phyloP scores from a whole-genome alignment of 2,888 invertebrate species.

The Himalopsyche tibetana region DNA sequence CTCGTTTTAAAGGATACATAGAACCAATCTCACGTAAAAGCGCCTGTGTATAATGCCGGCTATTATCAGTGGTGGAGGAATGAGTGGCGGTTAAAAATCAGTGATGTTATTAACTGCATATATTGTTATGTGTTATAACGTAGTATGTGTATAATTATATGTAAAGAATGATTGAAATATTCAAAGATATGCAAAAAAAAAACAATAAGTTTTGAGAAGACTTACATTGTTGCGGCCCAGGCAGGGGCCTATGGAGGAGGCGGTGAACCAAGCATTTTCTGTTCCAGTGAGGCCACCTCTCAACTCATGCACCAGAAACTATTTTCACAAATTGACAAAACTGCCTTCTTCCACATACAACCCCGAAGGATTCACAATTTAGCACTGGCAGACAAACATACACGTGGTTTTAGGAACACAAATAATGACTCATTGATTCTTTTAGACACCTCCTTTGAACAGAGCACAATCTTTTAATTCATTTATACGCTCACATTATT shows the following conservation, averaged over 20 bases:
- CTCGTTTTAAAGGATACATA: no score
- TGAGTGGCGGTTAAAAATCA: no score
- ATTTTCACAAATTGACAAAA: background rate
- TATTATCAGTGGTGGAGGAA: no score
- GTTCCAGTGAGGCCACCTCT: conserved; percentile 36
- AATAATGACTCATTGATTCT: conserved; percentile 1
- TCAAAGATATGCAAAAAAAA: no score
- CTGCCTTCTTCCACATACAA: background rate
- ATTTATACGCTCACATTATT: conserved; percentile 17
- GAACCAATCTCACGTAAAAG: no score
- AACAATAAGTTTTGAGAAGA: conserved; percentile 67
- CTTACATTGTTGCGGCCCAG: conserved; percentile 69
- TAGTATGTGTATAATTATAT: no score
- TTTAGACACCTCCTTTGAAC: background rate
- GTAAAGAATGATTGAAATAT: no score
- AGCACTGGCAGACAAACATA: conserved; percentile 4
- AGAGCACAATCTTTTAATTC: background rate
- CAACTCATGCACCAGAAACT: conserved; percentile 28
- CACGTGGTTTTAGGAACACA: background rate
- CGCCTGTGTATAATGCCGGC: no score
- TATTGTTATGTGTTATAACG: no score
- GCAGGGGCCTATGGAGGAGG: conserved; percentile 75
- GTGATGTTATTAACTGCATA: no score
- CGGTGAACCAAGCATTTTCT: conserved; percentile 71
- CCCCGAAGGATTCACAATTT: background rate